Conservation (phyloP, 2,888 invertebrate species). For the Athalia cordata region DNA sequence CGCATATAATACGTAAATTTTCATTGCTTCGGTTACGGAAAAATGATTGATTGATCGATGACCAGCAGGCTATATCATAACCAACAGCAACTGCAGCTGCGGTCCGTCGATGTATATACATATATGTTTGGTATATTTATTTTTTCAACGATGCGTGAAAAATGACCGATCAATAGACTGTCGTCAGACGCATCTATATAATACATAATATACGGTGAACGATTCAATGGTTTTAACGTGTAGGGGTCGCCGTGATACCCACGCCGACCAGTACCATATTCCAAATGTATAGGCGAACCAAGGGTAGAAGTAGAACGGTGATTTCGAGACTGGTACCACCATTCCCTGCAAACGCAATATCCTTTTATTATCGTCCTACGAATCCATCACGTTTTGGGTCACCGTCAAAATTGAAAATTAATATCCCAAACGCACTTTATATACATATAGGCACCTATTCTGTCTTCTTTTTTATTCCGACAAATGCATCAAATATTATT, state of each 20-base stretch:
- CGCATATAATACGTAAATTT: not conserved
- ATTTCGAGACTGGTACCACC: conserved; percentile 32
- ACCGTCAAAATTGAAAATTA: too few species aligned
- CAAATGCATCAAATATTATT: too few species aligned
- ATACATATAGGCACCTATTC: too few species aligned
- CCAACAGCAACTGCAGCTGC: conserved; percentile 22
- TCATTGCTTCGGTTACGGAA: not conserved
- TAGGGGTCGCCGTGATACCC: conserved; percentile 43
- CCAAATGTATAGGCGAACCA: conserved; percentile 9
- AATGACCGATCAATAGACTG: conserved; percentile 35
- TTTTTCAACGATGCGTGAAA: not conserved
- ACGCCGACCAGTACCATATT: conserved; percentile 31
- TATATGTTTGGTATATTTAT: not conserved
- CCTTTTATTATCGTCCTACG: not conserved
- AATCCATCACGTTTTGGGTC: too few species aligned
- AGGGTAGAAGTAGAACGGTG: conserved; percentile 26
- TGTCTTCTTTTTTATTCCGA: too few species aligned
- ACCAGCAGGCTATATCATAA: too few species aligned
- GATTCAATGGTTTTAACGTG: conserved; percentile 20
- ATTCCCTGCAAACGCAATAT: conserved; percentile 20
- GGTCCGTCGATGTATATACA: conserved; percentile 4
- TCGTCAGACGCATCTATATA: not conserved
- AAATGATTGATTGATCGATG: conserved; percentile 29
- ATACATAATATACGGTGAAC: not conserved
- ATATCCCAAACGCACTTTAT: too few species aligned